Percentiles rank a stretch among this genome's conserved stretches.
Conservation (phyloP, 2,888 invertebrate genomes). For the Leptothorax acervorum region DNA sequence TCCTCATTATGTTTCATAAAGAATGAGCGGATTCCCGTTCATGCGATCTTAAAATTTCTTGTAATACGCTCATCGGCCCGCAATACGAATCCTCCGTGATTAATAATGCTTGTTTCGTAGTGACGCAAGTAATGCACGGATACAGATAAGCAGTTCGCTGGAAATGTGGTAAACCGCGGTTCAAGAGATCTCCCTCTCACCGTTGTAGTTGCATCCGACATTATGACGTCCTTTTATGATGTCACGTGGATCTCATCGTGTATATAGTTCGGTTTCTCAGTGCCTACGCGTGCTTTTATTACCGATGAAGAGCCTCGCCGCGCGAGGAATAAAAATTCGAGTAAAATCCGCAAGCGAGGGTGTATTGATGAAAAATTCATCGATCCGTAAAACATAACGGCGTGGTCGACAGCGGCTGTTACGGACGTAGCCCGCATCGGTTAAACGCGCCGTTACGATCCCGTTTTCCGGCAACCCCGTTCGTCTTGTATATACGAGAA, state of each 20-base stretch:
- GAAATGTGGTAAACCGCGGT: neutral
- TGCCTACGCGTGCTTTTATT: neutral
- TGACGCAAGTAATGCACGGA: neutral
- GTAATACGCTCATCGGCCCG: conserved; percentile 2
- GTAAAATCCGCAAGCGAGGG: conserved; percentile 4
- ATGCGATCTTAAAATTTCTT: neutral
- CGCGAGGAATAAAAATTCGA: conserved; percentile 15
- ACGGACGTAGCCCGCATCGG: neutral
- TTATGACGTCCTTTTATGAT: neutral
- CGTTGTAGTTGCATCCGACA: no score
- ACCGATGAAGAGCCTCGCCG: neutral
- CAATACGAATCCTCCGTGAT: neutral
- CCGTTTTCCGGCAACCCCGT: neutral
- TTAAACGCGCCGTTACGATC: conserved; percentile 18
- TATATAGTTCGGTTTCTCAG: neutral
- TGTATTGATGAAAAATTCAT: conserved; percentile 55
- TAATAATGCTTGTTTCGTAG: neutral
- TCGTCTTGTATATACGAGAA: neutral
- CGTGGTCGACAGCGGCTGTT: conserved; percentile 13
- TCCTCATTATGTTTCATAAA: neutral
- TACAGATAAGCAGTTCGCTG: neutral
- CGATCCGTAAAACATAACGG: conserved; percentile 5
- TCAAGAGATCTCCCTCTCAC: neutral
- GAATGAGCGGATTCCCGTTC: neutral
- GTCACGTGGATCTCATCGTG: neutral